Evolutionary conservation across 2,797 vertebrate genomes (phyloP), one percentile per base, ranked within the genome.

Genomic region (Cephalopachus bancanus): DNA sequence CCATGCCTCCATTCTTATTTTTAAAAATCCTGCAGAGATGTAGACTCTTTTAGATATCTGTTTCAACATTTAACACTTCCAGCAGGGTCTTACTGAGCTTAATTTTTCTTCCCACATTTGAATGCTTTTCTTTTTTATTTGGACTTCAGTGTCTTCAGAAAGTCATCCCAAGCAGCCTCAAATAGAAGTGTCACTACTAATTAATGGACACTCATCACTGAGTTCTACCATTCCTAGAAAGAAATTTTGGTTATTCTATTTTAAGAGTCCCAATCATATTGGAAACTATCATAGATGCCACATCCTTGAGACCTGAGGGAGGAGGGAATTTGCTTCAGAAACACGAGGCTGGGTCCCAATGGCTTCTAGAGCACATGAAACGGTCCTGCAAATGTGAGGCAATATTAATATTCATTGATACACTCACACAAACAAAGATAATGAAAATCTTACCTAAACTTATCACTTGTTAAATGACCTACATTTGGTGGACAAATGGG

Each of bases 21-120:
- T 96, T 64, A 97, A 96, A 96, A 94, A 59, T 55, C 28, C 75
- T 96, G 83, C 64, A 59, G 84, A 92, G 84, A 89, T 69, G 10
- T 14, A 62, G 53, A n/a, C 37, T 75, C 37, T 95, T 89, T 88
- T 55, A 94, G 93, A 89, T 33, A n/a, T 3, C 20, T 44, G 51
- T 80, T 93, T 96, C 57, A 94, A 67, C 44, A 71, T 87, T 89
- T 75, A 71, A 76, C 30, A 65, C 30, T 85, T 57, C 24, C 16
- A 92, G 81, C 65, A 88, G 67, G 88, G 33, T 92, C 76, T 71
- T 95, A 72, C 49, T 75, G 44, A 53, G 37, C 81, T 92, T 95
- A 75, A 53, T 81, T 74, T 65, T 78, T 87, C 89, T 62, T 72
- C 28, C 17, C 5, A 12, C 17, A 71, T 87, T 79, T 92, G 55